Evolutionary conservation across 2,888 invertebrate genomes (phyloP), one percentile per base, ranked within the genome.

Genomic region (Zygaena filipendulae): DNA sequence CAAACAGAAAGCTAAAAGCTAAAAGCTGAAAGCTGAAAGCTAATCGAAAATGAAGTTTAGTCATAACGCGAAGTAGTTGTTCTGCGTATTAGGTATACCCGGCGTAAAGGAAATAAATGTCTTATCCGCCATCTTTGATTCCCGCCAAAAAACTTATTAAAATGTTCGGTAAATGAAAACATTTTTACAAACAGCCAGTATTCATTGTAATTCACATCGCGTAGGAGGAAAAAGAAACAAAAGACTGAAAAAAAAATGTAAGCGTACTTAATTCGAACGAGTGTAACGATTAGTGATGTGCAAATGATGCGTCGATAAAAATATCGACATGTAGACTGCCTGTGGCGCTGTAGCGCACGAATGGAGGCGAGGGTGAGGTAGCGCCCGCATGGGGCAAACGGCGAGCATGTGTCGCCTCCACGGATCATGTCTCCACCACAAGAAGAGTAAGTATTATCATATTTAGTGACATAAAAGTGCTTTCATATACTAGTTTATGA

Each of bases 371-470:
- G 70, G 45, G 45, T 54, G 51, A 61, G 72, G 71, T 72, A 79
- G 75, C 74, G 72, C 77, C 72, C 83, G 83, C 75, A 88, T 88
- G 88, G 88, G 88, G 85, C 88, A 88, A 82, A 84, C 87, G 79
- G 86, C 87, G 84, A 88, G 87, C 72, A 88, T 88, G 88, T 88
- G 88, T 81, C 87, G 87, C 83, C 84, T 88, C 71, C 86, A 87
- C 80, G 87, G 87, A 83, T 84, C 81, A 80, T 81, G 81, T 72
- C 85, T 87, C 79, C 86, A 86, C 66, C 87, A 87, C 79, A 88
- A 88, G 83, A 88, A 87, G 82, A 87, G 87, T 83, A 86, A 66
- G 84, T 83, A 81, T 57, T n/a, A n/a, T n/a, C n/a, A n/a, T n/a
- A 13, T 7, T 16, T 16, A 19, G 10, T 23, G 11, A 24, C 14